These are phyloP conservation scores for Parasteatoda lunata DNA, from an alignment of 2,888 invertebrate species.

Conservation along the genomic window DNA sequence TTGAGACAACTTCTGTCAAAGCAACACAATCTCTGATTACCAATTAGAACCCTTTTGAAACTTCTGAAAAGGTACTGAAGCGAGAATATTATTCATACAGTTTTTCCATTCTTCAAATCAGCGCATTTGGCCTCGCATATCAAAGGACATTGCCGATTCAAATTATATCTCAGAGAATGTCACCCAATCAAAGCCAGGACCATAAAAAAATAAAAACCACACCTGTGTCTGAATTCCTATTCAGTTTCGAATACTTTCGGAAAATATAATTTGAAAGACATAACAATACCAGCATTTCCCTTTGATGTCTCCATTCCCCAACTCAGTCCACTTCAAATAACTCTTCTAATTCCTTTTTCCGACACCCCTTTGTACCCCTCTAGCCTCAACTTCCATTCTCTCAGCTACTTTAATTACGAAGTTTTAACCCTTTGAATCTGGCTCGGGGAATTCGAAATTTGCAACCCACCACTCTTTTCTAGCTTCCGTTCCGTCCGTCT, in stretches of 20 bases:
- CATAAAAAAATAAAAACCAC: conserved; percentile 31
- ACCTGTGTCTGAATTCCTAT: conserved; percentile 26
- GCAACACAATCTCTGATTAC: no score
- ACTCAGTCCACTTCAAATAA: conserved; percentile 25
- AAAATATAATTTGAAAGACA: conserved; percentile 18
- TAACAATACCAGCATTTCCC: conserved; percentile 16
- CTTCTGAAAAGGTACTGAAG: no score
- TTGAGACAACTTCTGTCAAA: no score
- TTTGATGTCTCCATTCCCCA: conserved; percentile 34
- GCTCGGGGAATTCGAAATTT: conserved; percentile 40
- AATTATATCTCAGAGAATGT: not conserved
- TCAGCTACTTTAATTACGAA: conserved; percentile 53
- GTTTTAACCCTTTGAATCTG: conserved; percentile 62
- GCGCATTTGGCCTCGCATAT: no score
- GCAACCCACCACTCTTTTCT: not conserved
- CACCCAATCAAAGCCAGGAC: not conserved
- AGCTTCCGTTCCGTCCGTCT: conserved; percentile 9
- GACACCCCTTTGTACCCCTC: no score
- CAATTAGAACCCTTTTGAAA: no score
- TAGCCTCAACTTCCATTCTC: not conserved
- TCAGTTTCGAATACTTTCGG: conserved; percentile 2
- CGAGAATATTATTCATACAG: no score
- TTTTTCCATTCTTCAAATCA: no score
- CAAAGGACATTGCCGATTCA: conserved; percentile 4
- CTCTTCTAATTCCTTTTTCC: conserved; percentile 2